These are phyloP conservation scores for Caenorhabditis panamensis DNA, from an alignment of 2,888 invertebrate species.

Conservation along the genomic window DNA sequence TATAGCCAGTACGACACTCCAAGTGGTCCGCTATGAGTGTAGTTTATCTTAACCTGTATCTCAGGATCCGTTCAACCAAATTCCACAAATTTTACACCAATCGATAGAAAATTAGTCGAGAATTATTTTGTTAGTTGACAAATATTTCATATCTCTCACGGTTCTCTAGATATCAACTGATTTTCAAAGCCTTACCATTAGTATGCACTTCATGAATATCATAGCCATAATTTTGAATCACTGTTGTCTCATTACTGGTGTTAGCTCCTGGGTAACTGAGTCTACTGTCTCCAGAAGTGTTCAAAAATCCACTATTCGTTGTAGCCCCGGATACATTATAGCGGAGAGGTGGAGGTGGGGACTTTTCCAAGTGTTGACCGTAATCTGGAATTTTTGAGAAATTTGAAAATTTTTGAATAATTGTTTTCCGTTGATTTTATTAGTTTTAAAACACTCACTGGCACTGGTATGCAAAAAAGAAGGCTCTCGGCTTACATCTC, in stretches of 20 bases:
- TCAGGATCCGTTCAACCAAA: too few relatives aligned
- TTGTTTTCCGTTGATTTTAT: background rate
- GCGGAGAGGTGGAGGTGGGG: conserved; percentile 54
- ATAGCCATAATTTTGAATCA: conserved; percentile 77
- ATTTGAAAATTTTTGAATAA: background rate
- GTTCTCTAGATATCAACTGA: too few relatives aligned
- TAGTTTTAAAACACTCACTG: too few relatives aligned
- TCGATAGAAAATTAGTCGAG: too few relatives aligned
- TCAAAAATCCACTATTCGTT: conserved; percentile 49
- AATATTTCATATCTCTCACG: too few relatives aligned
- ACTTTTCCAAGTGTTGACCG: conserved; percentile 68
- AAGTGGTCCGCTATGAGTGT: too few relatives aligned
- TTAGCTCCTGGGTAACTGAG: conserved; percentile 41
- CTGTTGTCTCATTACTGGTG: conserved; percentile 54
- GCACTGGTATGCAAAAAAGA: conserved; percentile 75
- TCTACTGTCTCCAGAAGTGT: conserved; percentile 59
- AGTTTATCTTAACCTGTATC: too few relatives aligned
- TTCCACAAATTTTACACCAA: too few relatives aligned
- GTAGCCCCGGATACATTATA: conserved; percentile 56
- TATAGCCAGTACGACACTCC: too few relatives aligned
- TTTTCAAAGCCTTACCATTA: conserved; percentile 69
- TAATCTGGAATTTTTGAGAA: conserved; percentile 54
- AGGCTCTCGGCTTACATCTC: conserved; percentile 77
- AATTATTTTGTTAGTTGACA: too few relatives aligned
- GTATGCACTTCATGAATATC: conserved; percentile 80